Percentiles rank a stretch among this genome's conserved stretches.
Conservation (phyloP, 1,140 invertebrate genomes). For the Caenorhabditis elegans region WBcel235 BX284606.5:9083501-9084000, state of each 20-base stretch:
- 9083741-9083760: not conserved
- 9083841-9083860: no score
- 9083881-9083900: constrained; percentile 11
- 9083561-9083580: not conserved
- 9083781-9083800: not conserved
- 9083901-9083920: constrained; percentile 29
- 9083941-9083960: constrained; percentile 23
- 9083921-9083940: constrained; percentile 26
- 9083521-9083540: no score
- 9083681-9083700: not conserved
- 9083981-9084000: constrained; percentile 32
- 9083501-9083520: no score
- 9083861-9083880: constrained; percentile 9
- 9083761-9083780: constrained; percentile 23
- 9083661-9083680: constrained; percentile 31
- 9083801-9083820: constrained; percentile 13
- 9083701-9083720: not conserved
- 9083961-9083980: constrained; percentile 20
- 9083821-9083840: not conserved
- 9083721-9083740: constrained; percentile 11
- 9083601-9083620: no score
- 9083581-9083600: no score
- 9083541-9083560: not conserved
- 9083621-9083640: not conserved
- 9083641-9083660: constrained; percentile 30